These are phyloP conservation scores for Poeciliopsis retropinna DNA, from an alignment of 2,113 vertebrate genomes.

Conservation along the genomic window DNA sequence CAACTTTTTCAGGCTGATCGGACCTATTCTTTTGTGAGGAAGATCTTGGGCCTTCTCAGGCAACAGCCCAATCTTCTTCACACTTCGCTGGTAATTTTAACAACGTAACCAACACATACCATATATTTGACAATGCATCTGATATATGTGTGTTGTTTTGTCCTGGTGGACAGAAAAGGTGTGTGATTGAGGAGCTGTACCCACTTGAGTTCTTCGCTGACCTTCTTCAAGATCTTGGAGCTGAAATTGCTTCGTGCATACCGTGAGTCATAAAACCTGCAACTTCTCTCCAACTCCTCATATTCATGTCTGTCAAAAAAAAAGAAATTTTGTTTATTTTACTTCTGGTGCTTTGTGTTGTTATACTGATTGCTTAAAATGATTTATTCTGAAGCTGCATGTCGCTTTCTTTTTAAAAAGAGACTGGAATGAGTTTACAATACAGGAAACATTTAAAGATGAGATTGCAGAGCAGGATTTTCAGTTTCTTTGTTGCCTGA, in stretches of 20 bases:
- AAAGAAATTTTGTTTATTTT: not conserved
- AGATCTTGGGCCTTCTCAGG: conserved; percentile 67
- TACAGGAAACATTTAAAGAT: not conserved
- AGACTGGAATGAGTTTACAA: not conserved
- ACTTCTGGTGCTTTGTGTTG: not conserved
- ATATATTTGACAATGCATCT: not conserved
- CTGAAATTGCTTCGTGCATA: conserved; percentile 78
- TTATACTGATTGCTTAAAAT: not conserved
- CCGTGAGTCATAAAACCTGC: conserved; percentile 72
- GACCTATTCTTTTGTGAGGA: conserved; percentile 29
- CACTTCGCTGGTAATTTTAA: conserved; percentile 73
- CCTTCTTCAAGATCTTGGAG: conserved; percentile 72
- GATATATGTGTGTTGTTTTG: not conserved
- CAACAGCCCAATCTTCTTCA: conserved; percentile 75
- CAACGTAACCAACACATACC: not conserved
- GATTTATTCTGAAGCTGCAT: not conserved
- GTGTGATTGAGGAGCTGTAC: conserved; percentile 72
- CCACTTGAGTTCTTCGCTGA: conserved; percentile 74
- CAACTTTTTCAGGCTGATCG: conserved; percentile 33
- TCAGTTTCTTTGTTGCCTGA: not conserved
- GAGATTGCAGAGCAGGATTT: not conserved
- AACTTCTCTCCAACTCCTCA: not conserved
- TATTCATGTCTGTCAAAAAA: not conserved
- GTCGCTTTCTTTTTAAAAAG: not conserved
- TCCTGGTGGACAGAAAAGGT: conserved; percentile 76